Conservation (phyloP, 1,140 invertebrate species). For the Gryllus bimaculatus region DNA sequence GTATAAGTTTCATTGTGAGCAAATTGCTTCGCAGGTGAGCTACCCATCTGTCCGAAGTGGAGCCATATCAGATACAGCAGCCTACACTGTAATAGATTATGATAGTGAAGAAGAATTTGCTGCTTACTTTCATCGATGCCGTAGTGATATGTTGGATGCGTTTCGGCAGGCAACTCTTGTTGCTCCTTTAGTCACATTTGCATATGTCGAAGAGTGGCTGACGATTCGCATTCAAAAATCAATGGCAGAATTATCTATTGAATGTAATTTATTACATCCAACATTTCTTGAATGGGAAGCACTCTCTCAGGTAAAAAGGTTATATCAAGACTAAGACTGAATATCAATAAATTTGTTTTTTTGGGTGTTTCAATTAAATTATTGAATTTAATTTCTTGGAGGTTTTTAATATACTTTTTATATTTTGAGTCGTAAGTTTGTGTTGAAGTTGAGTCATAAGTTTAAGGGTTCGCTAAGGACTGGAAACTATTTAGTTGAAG, state of each 20-base stretch:
- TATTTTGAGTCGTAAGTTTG: too few species aligned
- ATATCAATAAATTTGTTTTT: too few species aligned
- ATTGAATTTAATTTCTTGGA: too few species aligned
- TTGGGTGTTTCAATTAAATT: too few species aligned
- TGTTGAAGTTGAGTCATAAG: too few species aligned
- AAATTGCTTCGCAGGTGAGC: constrained; percentile 19
- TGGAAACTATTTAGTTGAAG: too few species aligned
- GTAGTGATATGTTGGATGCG: constrained; percentile 66
- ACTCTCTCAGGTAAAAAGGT: constrained; percentile 37
- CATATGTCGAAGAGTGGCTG: constrained; percentile 72
- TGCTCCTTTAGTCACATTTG: constrained; percentile 71
- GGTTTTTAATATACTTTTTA: too few species aligned
- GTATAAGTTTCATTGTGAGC: too few species aligned
- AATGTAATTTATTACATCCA: constrained; percentile 45
- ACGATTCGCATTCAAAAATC: constrained; percentile 49
- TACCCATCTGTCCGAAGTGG: constrained; percentile 37
- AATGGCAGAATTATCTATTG: constrained; percentile 34
- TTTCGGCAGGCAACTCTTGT: constrained; percentile 70
- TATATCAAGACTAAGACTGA: too few species aligned
- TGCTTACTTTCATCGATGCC: constrained; percentile 65
- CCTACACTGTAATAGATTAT: constrained; percentile 74
- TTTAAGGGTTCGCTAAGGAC: too few species aligned
- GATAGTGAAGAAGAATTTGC: constrained; percentile 86
- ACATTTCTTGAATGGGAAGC: constrained; percentile 81
- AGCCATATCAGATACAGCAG: constrained; percentile 45